phyloP scores from a whole-genome alignment of 2,888 invertebrate genomes.

The Cephus pulcher region DNA sequence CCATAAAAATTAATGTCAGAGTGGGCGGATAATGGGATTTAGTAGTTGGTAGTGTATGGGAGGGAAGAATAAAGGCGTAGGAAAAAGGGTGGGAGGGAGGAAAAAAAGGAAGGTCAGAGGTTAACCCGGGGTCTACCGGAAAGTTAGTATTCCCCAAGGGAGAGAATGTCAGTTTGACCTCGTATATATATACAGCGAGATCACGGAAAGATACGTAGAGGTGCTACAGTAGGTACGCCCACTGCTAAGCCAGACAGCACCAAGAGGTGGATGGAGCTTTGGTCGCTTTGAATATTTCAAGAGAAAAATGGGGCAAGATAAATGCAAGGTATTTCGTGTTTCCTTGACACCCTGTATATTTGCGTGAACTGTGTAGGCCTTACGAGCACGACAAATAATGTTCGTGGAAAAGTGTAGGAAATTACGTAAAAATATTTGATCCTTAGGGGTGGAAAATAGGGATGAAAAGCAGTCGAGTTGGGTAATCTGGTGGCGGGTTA shows the following conservation, averaged over 20 bases:
- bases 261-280: conserved; percentile 1
- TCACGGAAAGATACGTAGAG: background rate
- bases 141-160: conserved; percentile 1
- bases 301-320: background rate
- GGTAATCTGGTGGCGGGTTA: background rate
- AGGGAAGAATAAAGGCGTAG: conserved; percentile 17
- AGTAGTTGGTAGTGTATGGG: background rate
- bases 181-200: background rate
- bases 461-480: background rate
- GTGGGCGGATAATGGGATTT: conserved; percentile 25
- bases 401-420: no score
- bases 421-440: background rate
- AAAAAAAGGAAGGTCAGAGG: background rate
- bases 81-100: background rate
- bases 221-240: background rate
- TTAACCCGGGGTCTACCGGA: background rate
- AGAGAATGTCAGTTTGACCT: conserved; percentile 1
- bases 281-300: conserved; percentile 19
- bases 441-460: background rate
- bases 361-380: background rate
- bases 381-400: background rate
- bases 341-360: background rate
- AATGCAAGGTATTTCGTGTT: background rate
- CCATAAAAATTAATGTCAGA: conserved; percentile 31
- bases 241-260: background rate